A percentile compares a stretch with the other conserved stretches of the same genome.
Conservation (phyloP, 2,113 vertebrate genomes). For the Egretta garzetta region DNA sequence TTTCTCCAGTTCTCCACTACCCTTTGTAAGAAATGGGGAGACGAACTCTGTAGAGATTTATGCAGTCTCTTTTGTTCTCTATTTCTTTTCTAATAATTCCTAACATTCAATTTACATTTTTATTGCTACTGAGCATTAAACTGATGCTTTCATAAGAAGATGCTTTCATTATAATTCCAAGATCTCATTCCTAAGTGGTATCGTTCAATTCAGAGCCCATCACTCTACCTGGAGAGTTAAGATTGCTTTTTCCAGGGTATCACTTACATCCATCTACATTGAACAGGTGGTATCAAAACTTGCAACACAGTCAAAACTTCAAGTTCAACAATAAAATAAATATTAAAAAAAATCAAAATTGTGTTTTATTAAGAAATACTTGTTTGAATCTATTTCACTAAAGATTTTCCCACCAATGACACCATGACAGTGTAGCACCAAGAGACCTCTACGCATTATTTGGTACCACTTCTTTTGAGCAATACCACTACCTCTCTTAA, state of each 20-base stretch:
- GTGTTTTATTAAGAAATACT: background rate
- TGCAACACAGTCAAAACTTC: background rate
- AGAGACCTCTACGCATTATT: background rate
- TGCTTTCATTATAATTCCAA: conserved; percentile 36
- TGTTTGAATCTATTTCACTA: background rate
- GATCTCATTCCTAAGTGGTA: conserved; percentile 26
- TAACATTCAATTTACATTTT: conserved; percentile 62
- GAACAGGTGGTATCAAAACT: background rate
- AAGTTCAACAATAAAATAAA: background rate
- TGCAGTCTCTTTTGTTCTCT: conserved; percentile 28
- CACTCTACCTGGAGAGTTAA: background rate
- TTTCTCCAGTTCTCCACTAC: background rate
- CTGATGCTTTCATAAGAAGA: conserved; percentile 29
- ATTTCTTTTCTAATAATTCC: conserved; percentile 42
- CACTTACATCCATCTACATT: background rate
- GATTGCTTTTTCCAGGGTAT: background rate
- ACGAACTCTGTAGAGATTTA: background rate
- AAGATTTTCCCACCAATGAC: background rate
- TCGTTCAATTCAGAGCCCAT: background rate
- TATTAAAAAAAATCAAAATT: background rate
- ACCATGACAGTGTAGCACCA: background rate
- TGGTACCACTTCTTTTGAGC: background rate
- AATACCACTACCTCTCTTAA: background rate
- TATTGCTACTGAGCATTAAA: conserved; percentile 53
- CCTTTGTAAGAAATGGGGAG: background rate